phyloP scores from a whole-genome alignment of 2,797 vertebrate species.

The Gambelia wislizenii region DNA sequence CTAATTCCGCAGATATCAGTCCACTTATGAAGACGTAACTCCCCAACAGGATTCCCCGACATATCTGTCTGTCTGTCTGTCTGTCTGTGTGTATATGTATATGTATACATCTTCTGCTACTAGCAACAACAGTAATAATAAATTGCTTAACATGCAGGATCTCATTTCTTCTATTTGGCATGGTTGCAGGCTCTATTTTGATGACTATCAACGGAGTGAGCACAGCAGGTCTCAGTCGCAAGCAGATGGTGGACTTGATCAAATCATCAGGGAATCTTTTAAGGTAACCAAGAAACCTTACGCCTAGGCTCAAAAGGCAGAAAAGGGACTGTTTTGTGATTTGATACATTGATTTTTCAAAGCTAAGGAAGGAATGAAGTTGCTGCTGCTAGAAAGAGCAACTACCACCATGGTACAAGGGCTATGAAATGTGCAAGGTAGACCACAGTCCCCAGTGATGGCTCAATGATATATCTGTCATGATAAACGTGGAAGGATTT shows the following conservation, averaged over 20 bases:
- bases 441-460: not conserved
- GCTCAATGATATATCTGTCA: not conserved
- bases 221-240: constrained; percentile 86
- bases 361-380: not conserved
- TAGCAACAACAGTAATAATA: not conserved
- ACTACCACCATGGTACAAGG: not conserved
- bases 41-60: too few relatives aligned
- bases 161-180: constrained; percentile 24
- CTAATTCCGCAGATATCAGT: too few relatives aligned
- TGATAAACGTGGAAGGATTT: not conserved
- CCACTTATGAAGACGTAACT: too few relatives aligned
- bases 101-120: too few relatives aligned
- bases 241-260: constrained; percentile 88
- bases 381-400: not conserved
- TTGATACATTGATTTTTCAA: not conserved
- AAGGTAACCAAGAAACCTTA: constrained; percentile 78
- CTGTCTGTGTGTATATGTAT: too few relatives aligned
- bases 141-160: not conserved
- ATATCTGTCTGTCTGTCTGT: too few relatives aligned
- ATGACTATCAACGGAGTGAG: constrained; percentile 86
- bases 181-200: constrained; percentile 87
- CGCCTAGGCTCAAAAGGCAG: rapidly evolving
- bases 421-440: not conserved
- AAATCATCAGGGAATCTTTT: constrained; percentile 87
- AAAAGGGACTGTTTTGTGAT: not conserved